Evolutionary conservation across 2,888 invertebrate species (phyloP).

Genomic region (Tupiocoris notatus): DNA sequence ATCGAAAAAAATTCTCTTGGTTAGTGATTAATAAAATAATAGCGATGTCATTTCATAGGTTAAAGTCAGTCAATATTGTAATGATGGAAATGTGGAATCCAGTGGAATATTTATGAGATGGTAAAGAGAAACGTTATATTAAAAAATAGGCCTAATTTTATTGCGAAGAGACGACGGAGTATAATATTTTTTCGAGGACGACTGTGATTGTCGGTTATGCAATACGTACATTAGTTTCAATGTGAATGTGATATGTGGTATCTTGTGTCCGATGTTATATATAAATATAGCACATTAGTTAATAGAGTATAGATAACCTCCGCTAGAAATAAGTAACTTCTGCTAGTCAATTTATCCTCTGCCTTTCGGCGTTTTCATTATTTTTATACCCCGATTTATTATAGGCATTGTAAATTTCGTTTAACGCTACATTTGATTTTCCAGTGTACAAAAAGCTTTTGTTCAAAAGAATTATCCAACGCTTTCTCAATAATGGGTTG

Average conservation of each 20-base stretch:
- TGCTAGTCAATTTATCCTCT: slow-evolving; percentile 33
- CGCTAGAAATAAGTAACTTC: slow-evolving; percentile 34
- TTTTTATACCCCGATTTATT: background rate
- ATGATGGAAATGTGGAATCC: too few species aligned
- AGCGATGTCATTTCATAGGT: too few species aligned
- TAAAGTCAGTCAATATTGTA: too few species aligned
- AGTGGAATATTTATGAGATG: background rate
- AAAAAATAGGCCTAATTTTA: slow-evolving; percentile 39
- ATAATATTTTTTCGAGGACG: slow-evolving; percentile 35
- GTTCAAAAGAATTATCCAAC: too few species aligned
- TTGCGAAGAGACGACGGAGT: slow-evolving; percentile 36
- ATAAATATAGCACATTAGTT: slow-evolving; percentile 28
- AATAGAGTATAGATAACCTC: slow-evolving; percentile 11
- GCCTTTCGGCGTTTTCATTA: background rate
- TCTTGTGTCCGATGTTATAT: slow-evolving; percentile 28
- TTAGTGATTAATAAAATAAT: slow-evolving; percentile 24
- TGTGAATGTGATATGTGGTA: slow-evolving; percentile 36
- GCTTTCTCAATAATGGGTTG: too few species aligned
- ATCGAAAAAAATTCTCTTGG: slow-evolving; percentile 38
- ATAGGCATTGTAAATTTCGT: too few species aligned
- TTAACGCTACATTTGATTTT: too few species aligned
- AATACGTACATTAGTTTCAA: slow-evolving; percentile 37
- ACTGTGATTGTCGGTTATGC: slow-evolving; percentile 38
- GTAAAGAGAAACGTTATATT: background rate
- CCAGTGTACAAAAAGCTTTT: too few species aligned